Evolutionary conservation across 2,113 vertebrate genomes (phyloP), one percentile per base, ranked within the genome.

Genomic region (Ia io): DNA sequence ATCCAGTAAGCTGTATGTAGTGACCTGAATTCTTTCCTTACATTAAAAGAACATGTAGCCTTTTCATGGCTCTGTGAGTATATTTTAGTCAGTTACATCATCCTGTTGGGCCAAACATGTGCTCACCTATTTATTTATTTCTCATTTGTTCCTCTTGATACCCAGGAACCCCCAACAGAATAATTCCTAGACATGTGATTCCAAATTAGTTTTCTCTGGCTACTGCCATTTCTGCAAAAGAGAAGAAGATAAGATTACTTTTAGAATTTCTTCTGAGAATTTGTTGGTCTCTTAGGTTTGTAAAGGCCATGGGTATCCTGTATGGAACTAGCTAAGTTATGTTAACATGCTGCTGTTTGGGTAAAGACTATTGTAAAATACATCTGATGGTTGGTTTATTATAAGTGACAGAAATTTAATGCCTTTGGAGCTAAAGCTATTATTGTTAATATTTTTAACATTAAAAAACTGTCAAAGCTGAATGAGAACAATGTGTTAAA

Each of bases 391-490:
- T 79, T 73, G 35, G 37, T 73, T 95, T 93, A 83, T 95, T 97
- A 84, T 96, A 96, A 51, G 77, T 82, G 80, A 91, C 17, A 88
- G 84, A 92, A 96, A 93, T 97, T 40, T 90, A 94, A 93, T 91
- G 92, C 71, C 25, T 93, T 82, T 90, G 61, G 84, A 94, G 65
- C 42, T 93, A 78, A 94, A 84, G 32, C 59, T 82, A 78, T 88
- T 96, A 85, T 95, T 97, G 71, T 95, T 96, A 97, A 95, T 93
- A 89, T 78, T 84, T 67, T 94, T 94, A 94, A 94, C 76, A 59
- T 91, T 88, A 84, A 88, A 97, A 92, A 56, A 63, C 49, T 30
- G 6, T 96, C 77, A 92, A 85, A 93, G 56, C 32, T 85, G 93
- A 89, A 93, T 90, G 69, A 97, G 80, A 95, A 97, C 79, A 96